Evolutionary conservation across 2,113 vertebrate species (phyloP), one percentile per base, ranked within the genome.

Genomic region (Mungos mungo): DNA sequence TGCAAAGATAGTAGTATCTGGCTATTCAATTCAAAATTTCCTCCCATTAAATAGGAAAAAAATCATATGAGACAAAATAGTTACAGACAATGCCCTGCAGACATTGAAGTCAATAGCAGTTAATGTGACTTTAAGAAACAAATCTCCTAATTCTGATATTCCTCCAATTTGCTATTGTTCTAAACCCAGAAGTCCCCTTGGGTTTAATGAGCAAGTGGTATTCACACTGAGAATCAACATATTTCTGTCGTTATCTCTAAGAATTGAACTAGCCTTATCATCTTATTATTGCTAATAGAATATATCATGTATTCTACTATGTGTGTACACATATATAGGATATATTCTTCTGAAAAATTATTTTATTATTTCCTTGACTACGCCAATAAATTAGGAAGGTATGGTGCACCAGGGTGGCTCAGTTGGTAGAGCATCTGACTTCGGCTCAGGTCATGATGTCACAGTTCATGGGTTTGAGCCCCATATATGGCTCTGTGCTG

Each of bases 101-200:
- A 18, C 77, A 94, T 1, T 65, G 65, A 80, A 82, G 15, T 79
- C 35, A 94, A 71, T 79, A 81, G 63, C 21, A 60, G 88, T 69
- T 80, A 88, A 82, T 71, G 35, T 81, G 65, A 96, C 29, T 81
- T 90, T 66, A 84, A 90, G 77, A 94, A 93, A 94, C 35, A 50
- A 84, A 88, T 47, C 25, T 88, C 89, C 16, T 65, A 79, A 68
- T 91, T 88, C n/a, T 85, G 50, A 54, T 63, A 69, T 89, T 94
- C 18, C 13, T 96, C 35, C 82, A 88, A 38, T 95, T 60, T 85
- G 31, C 35, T 66, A 50, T 76, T 88, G 71, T 82, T 91, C 38
- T 93, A 65, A 88, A 38, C 18, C 3, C 54, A 18, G n/a, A 90
- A 85, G 10, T 71, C 38, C 12, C 33, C 8, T 41, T 87, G 88